Base-by-base conservation (phyloP, 1,140 invertebrate genomes). In the Helicoverpa armigera region DNA sequence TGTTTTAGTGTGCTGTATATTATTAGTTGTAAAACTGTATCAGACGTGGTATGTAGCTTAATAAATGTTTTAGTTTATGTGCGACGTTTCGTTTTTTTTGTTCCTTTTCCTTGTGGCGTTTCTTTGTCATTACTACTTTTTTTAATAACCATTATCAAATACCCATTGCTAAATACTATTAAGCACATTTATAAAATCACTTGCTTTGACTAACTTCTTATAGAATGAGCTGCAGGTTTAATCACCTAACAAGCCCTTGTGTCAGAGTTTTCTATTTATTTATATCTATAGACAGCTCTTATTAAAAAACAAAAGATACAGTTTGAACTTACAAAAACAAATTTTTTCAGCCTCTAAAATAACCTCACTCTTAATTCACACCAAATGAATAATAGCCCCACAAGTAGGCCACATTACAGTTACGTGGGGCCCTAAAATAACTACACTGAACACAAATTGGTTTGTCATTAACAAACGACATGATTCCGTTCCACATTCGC, bases 391-490 rank as follows among this genome's bases (percentile, higher is more conserved):
- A 69, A 69, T 69, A 43, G 16, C 13, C 65, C 65, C 5, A 18
- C 48, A 69, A 69, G 65, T 69, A 43, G 65, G 65, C 16, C 65
- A 65, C 63, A 72, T 11, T 13, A 72, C 69, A 50, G 70, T 63
- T 76, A 76, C 72, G 72, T 76, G 13, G 48, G 53, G 12, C 48
- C 58, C 31, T 60, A 76, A 76, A 63, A 76, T 51, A 51, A 60
- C 48, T 31, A 67, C 75, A 35, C 5, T 9, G 60, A 35, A 67
- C 75, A 77, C 60, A 76, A 76, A 77, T 77, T 77, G 75, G 75
- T 77, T 67, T 53, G 60, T 77, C 61, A 77, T 77, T 77, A 76
- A 77, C 61, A 67, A 76, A 65, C 61, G 61, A 77, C 67, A 80
- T 73, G 18, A 79, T 70, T 69, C 31, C 73, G 75, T 77, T 67